Evolutionary conservation across 53 echinoderm and acorn worm genomes (phyloP), one percentile per base, ranked within the genome.

Genomic region (Holothuria scabra): DNA sequence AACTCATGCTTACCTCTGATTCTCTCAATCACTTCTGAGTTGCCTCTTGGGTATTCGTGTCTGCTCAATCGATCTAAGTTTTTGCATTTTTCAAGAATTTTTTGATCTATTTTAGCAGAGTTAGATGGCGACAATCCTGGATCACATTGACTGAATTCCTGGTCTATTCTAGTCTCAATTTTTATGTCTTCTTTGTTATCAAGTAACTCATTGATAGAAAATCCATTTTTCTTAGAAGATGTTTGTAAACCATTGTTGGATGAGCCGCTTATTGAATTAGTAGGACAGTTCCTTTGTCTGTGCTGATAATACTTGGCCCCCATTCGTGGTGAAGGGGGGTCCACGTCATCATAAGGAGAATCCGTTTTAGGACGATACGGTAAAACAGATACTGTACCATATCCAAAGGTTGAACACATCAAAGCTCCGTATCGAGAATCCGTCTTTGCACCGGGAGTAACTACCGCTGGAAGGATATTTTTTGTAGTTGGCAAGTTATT

Each of bases 61-160:
- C 26, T 72, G 4, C 72, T 46, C 46, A 38, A 28, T 46, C 72
- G 44, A 16, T 72, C 72, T 33, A 72, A 48, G 25, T 44, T 72
- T 72, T 72, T 72, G 48, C 72, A 72, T 46, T 72, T 72, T 72
- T 72, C 72, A 8, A 72, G 49, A n/a, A 72, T 48, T 72, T 48
- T 41, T 72, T 72, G 44, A 25, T 46, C 72, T 13, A 46, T 25
- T 24, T 72, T 21, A 1, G 46, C 48, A 21, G 44, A 46, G 25
- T 24, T 65, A 65, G 28, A 44, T 24, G 72, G 1, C 48, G 46
- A 44, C n/a, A 38, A 1, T 32, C 46, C 44, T 14, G 25, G 8
- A 44, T 46, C 34, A 72, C 20, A 9, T 72, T 25, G 44, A 44
- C 28, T 46, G 25, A 25, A 11, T 44, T 72, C 72, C 22, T 46